Percentiles rank a stretch among this genome's conserved stretches.
phyloP scores from a whole-genome alignment of 1,140 invertebrate genomes.

The Chironomus tepperi region DNA sequence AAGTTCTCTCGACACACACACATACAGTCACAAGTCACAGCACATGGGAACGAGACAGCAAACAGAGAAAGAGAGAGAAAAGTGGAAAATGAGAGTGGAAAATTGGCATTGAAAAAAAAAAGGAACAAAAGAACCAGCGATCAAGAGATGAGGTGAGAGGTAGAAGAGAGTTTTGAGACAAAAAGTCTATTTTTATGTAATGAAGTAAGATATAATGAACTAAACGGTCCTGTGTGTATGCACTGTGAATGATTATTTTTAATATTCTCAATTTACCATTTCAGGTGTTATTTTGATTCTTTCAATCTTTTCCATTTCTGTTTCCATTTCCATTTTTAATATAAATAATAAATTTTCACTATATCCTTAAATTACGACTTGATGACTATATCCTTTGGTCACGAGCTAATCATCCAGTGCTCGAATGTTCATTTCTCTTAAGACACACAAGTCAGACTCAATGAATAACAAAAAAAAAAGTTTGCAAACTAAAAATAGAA shows the following conservation, averaged over 20 bases:
- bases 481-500: constrained; percentile 8
- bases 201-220: not conserved
- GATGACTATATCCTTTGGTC: not conserved
- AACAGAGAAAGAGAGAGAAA: not conserved
- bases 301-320: constrained; percentile 18
- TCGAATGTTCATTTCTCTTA: no score
- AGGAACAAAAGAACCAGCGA: not conserved
- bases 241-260: not conserved
- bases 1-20: not conserved
- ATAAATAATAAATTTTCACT: no score
- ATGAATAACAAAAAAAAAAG: not conserved
- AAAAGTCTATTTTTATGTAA: constrained; percentile 10
- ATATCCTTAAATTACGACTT: not conserved
- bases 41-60: not conserved
- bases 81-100: not conserved
- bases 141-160: no score
- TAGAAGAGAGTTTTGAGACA: not conserved
- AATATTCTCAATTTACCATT: constrained; percentile 5
- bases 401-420: not conserved
- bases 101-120: not conserved
- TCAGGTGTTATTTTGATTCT: constrained; percentile 22
- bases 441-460: not conserved
- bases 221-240: not conserved
- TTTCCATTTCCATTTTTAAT: constrained; percentile 15
- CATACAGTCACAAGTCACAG: not conserved